Evolutionary conservation across 2,888 invertebrate species (phyloP).

Genomic region (Hololepta plana): DNA sequence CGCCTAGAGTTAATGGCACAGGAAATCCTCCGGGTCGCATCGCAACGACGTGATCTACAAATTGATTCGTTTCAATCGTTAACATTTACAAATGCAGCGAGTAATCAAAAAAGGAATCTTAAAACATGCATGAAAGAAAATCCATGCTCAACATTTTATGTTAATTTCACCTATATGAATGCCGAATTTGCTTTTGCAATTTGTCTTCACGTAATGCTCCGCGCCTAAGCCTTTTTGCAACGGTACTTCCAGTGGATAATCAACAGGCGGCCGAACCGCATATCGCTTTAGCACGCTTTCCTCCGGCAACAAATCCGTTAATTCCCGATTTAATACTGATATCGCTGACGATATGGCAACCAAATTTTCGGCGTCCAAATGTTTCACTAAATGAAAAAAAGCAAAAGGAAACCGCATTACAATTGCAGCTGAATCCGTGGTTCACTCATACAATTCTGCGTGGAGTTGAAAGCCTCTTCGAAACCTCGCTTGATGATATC

Average conservation of each 20-base stretch:
- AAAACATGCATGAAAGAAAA: too few relatives aligned
- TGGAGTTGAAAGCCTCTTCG: conserved; percentile 32
- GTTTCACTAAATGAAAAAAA: conserved; percentile 9
- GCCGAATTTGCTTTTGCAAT: conserved; percentile 30
- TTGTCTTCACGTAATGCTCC: conserved; percentile 31
- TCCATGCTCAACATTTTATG: too few relatives aligned
- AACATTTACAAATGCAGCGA: too few relatives aligned
- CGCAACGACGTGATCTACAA: conserved; percentile 33
- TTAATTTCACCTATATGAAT: conserved; percentile 18
- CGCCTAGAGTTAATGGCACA: conserved; percentile 21
- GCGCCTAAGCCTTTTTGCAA: conserved; percentile 39
- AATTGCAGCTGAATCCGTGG: too few relatives aligned
- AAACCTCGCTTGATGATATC: too few relatives aligned
- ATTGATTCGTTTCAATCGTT: too few relatives aligned
- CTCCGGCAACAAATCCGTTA: conserved; percentile 25
- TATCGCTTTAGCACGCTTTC: conserved; percentile 23
- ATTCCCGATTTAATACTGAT: conserved; percentile 17
- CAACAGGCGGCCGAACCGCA: conserved; percentile 20
- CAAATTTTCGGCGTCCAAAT: conserved; percentile 20
- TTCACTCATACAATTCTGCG: too few relatives aligned
- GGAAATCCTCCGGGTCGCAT: conserved; percentile 34
- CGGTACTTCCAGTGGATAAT: conserved; percentile 28
- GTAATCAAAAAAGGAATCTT: too few relatives aligned
- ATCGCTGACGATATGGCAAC: conserved; percentile 36
- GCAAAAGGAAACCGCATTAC: too few relatives aligned